A percentile compares a stretch with the other conserved stretches of the same genome.
Evolutionary conservation across 2,888 invertebrate genomes (phyloP).

Genomic region (Ormyrus rosae): DNA sequence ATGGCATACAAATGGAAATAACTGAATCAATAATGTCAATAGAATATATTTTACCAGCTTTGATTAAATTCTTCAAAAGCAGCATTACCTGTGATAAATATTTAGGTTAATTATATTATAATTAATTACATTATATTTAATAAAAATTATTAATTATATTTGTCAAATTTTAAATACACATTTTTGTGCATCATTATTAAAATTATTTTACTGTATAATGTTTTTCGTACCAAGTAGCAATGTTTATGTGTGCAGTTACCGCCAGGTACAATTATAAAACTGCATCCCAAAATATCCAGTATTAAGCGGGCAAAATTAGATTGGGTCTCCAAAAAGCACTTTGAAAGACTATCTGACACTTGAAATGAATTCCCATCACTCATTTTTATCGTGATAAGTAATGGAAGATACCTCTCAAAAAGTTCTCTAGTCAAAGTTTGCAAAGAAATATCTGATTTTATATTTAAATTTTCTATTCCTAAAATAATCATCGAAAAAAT

Average conservation of each 20-base stretch:
- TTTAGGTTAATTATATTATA: constrained; percentile 13
- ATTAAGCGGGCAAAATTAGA: constrained; percentile 64
- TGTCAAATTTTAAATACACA: neutral
- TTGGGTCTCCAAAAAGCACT: constrained; percentile 68
- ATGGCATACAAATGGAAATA: constrained; percentile 63
- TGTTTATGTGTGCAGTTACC: constrained; percentile 69
- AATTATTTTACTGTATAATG: neutral
- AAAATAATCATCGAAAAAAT: constrained; percentile 72
- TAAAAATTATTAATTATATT: no score
- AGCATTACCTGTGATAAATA: constrained; percentile 66
- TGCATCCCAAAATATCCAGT: constrained; percentile 65
- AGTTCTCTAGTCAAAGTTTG: constrained; percentile 68
- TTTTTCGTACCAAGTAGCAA: constrained; percentile 67
- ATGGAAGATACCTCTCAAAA: constrained; percentile 70
- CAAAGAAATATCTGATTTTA: constrained; percentile 67
- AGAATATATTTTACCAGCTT: constrained; percentile 62
- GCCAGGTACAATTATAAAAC: constrained; percentile 65
- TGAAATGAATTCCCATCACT: constrained; percentile 61
- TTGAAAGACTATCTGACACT: constrained; percentile 66
- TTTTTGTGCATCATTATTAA: constrained; percentile 10
- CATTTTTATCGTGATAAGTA: constrained; percentile 65
- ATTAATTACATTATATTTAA: no score
- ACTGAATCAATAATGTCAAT: constrained; percentile 64
- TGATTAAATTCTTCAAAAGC: constrained; percentile 66
- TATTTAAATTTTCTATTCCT: constrained; percentile 67